These are phyloP conservation scores for Tarsius wallacei DNA, from an alignment of 2,797 vertebrate species.

Conservation along the genomic window DNA sequence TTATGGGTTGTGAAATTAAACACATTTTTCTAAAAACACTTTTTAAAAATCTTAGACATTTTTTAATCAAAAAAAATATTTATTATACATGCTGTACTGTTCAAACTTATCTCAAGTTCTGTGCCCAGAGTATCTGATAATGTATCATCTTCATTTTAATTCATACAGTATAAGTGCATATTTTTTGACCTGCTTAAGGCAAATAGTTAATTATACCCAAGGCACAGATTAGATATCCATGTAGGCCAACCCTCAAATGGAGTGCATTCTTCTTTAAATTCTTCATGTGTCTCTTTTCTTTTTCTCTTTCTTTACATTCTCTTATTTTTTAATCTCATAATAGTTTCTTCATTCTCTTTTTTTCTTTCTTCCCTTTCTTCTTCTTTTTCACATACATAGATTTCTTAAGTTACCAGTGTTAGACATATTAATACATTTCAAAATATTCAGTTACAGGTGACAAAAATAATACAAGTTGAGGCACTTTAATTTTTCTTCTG, in stretches of 20 bases:
- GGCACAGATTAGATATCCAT: neutral
- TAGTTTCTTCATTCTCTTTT: neutral
- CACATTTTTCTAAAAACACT: constrained; percentile 18
- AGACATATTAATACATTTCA: neutral
- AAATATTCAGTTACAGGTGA: neutral
- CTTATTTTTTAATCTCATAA: neutral
- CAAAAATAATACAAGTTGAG: neutral
- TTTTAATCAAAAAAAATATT: constrained; percentile 59
- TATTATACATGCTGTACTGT: neutral
- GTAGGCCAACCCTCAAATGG: neutral
- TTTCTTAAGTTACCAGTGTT: neutral
- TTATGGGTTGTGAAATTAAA: constrained; percentile 21
- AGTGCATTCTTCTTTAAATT: neutral
- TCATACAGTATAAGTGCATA: neutral
- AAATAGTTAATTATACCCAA: constrained; percentile 3
- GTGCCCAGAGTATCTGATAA: neutral
- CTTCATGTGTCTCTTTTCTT: neutral
- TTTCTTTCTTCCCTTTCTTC: neutral
- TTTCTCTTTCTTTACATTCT: neutral
- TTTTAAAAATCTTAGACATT: constrained; percentile 50
- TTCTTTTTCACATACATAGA: neutral
- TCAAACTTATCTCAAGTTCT: constrained; percentile 71
- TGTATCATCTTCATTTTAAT: neutral
- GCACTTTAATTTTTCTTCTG: neutral
- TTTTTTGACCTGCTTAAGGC: neutral